A percentile compares a stretch with the other conserved stretches of the same genome.
Conservation (phyloP, 2,888 invertebrate species). For the Aphelenchoides bicaudatus region DNA sequence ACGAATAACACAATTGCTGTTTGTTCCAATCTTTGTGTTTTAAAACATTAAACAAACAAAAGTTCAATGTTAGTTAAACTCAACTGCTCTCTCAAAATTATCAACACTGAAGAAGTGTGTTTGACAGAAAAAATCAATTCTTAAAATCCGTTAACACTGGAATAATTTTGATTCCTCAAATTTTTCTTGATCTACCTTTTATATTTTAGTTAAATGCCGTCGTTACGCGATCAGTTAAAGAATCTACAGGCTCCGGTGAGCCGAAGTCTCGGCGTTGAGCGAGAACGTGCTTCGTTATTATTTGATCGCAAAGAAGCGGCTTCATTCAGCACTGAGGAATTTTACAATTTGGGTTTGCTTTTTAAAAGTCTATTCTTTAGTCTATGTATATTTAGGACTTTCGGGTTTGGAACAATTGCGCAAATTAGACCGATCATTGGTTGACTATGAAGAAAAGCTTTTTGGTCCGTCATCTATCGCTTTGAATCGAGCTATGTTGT, state of each 20-base stretch:
- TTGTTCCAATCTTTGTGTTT: no score
- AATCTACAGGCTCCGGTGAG: conserved; percentile 62
- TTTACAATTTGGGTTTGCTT: conserved; percentile 75
- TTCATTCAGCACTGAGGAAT: conserved; percentile 75
- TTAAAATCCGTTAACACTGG: no score
- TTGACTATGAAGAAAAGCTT: conserved; percentile 72
- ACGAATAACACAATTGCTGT: no score
- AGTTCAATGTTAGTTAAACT: no score
- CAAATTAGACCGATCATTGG: conserved; percentile 72
- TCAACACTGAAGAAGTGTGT: no score
- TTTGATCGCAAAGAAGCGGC: conserved; percentile 88
- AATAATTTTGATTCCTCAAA: no score
- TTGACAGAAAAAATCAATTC: no score
- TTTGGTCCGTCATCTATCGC: conserved; percentile 75
- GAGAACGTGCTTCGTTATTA: conserved; percentile 72
- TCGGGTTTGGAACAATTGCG: conserved; percentile 80
- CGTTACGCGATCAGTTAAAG: conserved; percentile 62
- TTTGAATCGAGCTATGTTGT: conserved; percentile 69
- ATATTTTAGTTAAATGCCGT: conserved; percentile 57
- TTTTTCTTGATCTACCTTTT: no score
- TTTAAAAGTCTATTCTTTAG: conserved; percentile 9
- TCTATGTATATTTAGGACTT: conserved; percentile 64
- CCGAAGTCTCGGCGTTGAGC: conserved; percentile 54
- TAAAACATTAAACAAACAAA: no score
- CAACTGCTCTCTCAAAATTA: no score